These are phyloP conservation scores for Lasioglossum lativentre DNA, from an alignment of 2,888 invertebrate genomes.

Conservation along the genomic window DNA sequence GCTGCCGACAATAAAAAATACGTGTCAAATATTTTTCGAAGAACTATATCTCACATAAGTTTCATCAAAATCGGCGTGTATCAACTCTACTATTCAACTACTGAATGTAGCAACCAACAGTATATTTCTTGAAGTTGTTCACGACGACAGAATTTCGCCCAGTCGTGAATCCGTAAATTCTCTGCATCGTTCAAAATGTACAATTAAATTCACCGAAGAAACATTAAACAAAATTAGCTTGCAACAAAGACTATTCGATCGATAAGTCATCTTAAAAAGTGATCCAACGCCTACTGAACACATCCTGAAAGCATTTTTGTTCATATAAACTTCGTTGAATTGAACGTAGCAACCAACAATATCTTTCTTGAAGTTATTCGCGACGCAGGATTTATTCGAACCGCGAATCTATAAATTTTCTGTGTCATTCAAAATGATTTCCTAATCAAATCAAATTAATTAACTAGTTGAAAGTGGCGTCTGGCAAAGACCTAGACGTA, in stretches of 20 bases:
- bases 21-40: too few relatives aligned
- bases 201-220: background rate
- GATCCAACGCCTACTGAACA: background rate
- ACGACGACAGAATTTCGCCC: background rate
- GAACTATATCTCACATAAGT: too few relatives aligned
- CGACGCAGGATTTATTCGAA: background rate
- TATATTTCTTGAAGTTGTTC: background rate
- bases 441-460: background rate
- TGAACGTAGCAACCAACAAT: slow-evolving; percentile 21
- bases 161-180: background rate
- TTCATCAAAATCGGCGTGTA: too few relatives aligned
- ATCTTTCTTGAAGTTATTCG: slow-evolving; percentile 15
- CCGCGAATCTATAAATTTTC: slow-evolving; percentile 24
- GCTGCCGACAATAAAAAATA: too few relatives aligned
- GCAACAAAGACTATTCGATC: too few relatives aligned
- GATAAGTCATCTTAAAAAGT: background rate
- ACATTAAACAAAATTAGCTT: background rate
- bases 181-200: background rate
- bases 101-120: background rate
- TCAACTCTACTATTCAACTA: background rate
- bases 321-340: background rate
- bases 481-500: background rate
- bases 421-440: background rate
- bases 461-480: background rate
- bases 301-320: background rate